Evolutionary conservation across 1,140 invertebrate species (phyloP).

Genomic region (Delia radicum): DNA sequence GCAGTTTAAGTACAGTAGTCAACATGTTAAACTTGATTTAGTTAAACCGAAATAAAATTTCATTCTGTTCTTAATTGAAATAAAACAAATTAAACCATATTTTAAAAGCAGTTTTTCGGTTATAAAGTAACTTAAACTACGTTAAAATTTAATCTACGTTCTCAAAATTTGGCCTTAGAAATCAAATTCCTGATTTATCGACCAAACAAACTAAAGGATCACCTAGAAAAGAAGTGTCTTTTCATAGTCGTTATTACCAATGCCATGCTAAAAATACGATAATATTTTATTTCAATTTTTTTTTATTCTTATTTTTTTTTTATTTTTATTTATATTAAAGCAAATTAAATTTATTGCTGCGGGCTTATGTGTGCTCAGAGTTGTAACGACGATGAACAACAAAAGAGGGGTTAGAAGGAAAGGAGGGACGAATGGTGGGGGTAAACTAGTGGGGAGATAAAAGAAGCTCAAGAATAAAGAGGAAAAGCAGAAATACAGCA

Average conservation of each 20-base stretch:
- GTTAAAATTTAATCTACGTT: too few relatives aligned
- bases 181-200: too few relatives aligned
- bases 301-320: background rate
- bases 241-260: background rate
- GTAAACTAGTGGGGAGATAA: slow-evolving; percentile 20
- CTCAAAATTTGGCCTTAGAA: too few relatives aligned
- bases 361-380: slow-evolving; percentile 16
- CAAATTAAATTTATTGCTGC: slow-evolving; percentile 21
- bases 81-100: too few relatives aligned
- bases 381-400: background rate
- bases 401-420: background rate
- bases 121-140: too few relatives aligned
- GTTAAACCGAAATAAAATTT: too few relatives aligned
- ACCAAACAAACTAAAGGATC: too few relatives aligned
- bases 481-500: slow-evolving; percentile 13
- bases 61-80: too few relatives aligned
- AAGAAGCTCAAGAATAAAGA: slow-evolving; percentile 22
- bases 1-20: too few relatives aligned
- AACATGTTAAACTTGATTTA: too few relatives aligned
- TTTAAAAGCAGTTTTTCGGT: too few relatives aligned
- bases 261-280: slow-evolving; percentile 11
- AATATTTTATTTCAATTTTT: slow-evolving; percentile 16
- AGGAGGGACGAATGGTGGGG: background rate
- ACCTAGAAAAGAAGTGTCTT: background rate
- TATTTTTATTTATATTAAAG: slow-evolving; percentile 21